Evolutionary conservation across 2,888 invertebrate species (phyloP), one percentile per base, ranked within the genome.

Genomic region (Adineta ricciae): DNA sequence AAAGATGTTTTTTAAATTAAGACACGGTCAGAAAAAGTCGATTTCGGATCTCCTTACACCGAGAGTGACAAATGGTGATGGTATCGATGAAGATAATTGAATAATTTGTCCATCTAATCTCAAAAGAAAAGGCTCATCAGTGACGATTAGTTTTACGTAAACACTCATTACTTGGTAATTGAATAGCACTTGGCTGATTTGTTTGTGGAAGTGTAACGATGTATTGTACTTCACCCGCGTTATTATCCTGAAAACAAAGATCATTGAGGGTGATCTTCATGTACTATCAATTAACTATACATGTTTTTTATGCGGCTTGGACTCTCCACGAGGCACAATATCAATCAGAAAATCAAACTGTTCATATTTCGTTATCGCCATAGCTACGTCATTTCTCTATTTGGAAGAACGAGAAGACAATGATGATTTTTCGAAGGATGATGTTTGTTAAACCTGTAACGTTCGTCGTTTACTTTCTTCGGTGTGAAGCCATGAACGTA

Each of bases 291-390:
- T 41, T 41, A 21, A 11, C 9, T 38, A 78, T 41, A 78, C 73
- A 36, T 78, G 73, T 85, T 85, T 85, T 84, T 85, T 85, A 56
- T 73, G 32, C 32, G 85, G 83, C 36, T 85, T 85, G 0, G 83
- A 83, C 49, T 85, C 85, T 54, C 97, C 97, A 27, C 98, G 92
- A 0, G 98, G 99, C 83, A 99, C 97, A 89, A 99, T 98, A 91
- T 99, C 99, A 88, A 99, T 98, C 9, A 99, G 92, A 91, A 99
- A 99, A 91, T 99, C 99, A 92, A 99, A 99, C 88, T 90, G 90
- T 89, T 99, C 99, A 88, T 89, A 91, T 87, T 92, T 91, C n/a
- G 96, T 94, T 87, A 97, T 96, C 0, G 98, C 98, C 94, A 96
- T 96, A 1, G 97, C 96, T 88, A 99, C 96, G 90, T 99, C 99